Percentiles rank a stretch among this genome's conserved stretches.
Conservation (phyloP, 30 jellyfish, hydroid and myxozoan species). For the Chrysaora quinquecirrha region DNA sequence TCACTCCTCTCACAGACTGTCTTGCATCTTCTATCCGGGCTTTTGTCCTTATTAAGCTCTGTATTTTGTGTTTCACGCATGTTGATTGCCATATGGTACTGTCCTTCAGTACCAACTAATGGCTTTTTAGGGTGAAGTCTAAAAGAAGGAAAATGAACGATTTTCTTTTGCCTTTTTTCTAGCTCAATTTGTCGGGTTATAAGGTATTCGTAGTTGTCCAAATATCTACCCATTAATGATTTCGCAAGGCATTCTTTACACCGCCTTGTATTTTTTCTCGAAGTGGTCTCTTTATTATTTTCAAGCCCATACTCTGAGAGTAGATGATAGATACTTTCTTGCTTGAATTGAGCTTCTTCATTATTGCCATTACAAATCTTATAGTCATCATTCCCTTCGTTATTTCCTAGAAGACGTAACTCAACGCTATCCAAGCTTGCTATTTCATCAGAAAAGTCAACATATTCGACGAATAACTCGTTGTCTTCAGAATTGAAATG, state of each 20-base stretch:
- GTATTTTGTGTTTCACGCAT: slow-evolving; percentile 8
- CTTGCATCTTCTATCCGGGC: not conserved
- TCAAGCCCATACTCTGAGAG: not conserved
- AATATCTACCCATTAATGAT: not conserved
- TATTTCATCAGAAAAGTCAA: not conserved
- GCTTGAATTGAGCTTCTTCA: not conserved
- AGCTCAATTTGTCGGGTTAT: slow-evolving; percentile 39
- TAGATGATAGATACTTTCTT: not conserved
- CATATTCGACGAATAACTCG: not conserved
- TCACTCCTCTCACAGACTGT: slow-evolving; percentile 53
- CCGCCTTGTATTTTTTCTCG: not conserved
- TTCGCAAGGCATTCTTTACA: not conserved
- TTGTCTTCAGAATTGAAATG: not conserved
- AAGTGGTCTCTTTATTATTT: not conserved
- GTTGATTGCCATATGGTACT: slow-evolving; percentile 39
- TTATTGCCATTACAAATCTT: not conserved
- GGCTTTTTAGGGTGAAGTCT: not conserved
- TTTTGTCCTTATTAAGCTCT: not conserved
- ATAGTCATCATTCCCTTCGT: not conserved
- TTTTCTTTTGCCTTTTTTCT: slow-evolving; percentile 13
- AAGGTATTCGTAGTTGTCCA: slow-evolving; percentile 6
- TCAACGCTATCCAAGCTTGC: not conserved
- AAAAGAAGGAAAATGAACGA: not conserved
- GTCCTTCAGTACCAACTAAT: not conserved
- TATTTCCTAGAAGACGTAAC: not conserved